Percentiles rank a stretch among this genome's conserved stretches.
Conservation (phyloP, 2,113 vertebrate genomes). For the Oreocharis arfaki region DNA sequence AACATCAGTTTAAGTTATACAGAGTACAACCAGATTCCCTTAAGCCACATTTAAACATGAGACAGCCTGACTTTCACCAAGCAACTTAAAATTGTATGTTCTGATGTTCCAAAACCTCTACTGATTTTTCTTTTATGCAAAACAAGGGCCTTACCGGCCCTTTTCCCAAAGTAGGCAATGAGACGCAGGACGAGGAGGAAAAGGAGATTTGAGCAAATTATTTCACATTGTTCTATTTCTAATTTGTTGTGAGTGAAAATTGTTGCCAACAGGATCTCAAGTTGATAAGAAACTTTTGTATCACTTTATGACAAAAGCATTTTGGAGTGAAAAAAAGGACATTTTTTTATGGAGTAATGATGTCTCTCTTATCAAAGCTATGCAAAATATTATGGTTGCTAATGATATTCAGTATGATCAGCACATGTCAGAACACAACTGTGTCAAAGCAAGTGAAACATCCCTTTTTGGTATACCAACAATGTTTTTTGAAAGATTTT, state of each 20-base stretch:
- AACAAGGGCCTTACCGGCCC: not conserved
- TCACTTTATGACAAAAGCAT: not conserved
- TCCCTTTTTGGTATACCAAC: not conserved
- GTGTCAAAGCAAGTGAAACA: not conserved
- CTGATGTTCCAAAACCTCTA: not conserved
- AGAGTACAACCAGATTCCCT: not conserved
- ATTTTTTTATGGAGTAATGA: not conserved
- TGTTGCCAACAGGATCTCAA: not conserved
- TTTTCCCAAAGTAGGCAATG: not conserved
- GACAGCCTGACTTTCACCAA: not conserved
- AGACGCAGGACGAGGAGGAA: not conserved
- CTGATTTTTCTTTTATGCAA: not conserved
- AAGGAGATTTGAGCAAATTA: not conserved
- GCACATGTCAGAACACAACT: not conserved
- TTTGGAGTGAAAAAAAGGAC: not conserved
- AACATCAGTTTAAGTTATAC: not conserved
- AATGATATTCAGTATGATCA: not conserved
- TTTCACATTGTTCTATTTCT: not conserved
- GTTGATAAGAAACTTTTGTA: not conserved
- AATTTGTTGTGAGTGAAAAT: not conserved
- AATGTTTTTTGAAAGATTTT: conserved; percentile 14
- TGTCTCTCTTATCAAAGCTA: not conserved
- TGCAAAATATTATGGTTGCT: not conserved
- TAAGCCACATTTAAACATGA: conserved; percentile 13
- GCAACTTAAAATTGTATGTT: not conserved